Evolutionary conservation across 2,797 vertebrate genomes (phyloP), one percentile per base, ranked within the genome.

Genomic region (Acanthurus tractus): DNA sequence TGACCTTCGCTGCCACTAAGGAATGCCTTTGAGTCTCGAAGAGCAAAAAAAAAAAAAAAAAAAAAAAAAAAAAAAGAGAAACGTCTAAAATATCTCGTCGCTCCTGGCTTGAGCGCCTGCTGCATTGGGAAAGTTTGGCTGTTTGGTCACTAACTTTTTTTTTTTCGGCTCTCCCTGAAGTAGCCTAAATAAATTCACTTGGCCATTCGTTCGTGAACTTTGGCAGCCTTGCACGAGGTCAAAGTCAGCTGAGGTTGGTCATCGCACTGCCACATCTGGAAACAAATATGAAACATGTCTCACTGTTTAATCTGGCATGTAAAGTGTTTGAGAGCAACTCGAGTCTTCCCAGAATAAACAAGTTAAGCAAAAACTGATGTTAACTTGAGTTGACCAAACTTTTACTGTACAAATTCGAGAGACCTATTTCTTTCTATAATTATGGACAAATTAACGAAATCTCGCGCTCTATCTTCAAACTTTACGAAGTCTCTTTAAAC

Each of bases 1-100:
- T 91, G 95, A 94, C 93, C 92, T 67, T 85, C 89, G 81, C 87
- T 88, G 89, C 81, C 81, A 86, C 88, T 74, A 81, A 81, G 89
- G 79, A 91, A 92, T 77, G 71, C 64, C 65, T 85, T 76, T 78
- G 74, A 85, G 77, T 70, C 45, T 25, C 4, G 20, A 13, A 63
- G 53, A 58, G 54, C 29, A 34, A 34, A 25, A 20, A 54, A 59
- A 22, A 34, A 18, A 54, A 56, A 72, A n/a, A n/a, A n/a, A n/a
- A n/a, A n/a, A n/a, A n/a, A n/a, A n/a, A n/a, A n/a, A n/a, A n/a
- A n/a, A n/a, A n/a, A n/a, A 20, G 40, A 22, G 25, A 79, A 70
- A 78, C 46, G 44, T 74, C 6, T 7, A 18, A 42, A 59, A 53
- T 5, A 48, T 63, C 44, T 65, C 25, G 63, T 63, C 40, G 61